These are phyloP conservation scores for Aphelinus atriplicis DNA, from an alignment of 1,140 invertebrate genomes.

Conservation along the genomic window DNA sequence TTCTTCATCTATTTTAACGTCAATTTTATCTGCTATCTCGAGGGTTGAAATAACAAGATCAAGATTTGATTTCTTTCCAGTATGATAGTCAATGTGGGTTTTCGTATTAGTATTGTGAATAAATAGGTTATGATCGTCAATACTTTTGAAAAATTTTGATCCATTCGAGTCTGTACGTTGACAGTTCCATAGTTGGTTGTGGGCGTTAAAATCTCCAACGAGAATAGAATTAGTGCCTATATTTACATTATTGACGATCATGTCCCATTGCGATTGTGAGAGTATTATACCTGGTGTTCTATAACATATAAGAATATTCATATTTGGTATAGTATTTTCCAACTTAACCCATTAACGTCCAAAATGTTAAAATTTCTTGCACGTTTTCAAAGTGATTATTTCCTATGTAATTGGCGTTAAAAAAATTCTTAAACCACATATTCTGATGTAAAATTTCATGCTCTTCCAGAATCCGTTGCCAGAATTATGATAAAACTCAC, in stretches of 20 bases:
- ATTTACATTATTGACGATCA: not conserved
- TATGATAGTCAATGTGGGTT: not conserved
- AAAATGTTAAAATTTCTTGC: too few species aligned
- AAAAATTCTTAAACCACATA: too few species aligned
- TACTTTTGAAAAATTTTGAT: not conserved
- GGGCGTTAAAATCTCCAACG: not conserved
- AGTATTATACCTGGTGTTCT: not conserved
- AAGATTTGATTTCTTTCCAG: not conserved
- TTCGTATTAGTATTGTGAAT: not conserved
- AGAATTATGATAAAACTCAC: too few species aligned
- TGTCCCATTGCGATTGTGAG: not conserved
- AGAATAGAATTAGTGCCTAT: not conserved
- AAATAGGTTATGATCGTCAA: not conserved
- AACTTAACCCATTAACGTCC: too few species aligned
- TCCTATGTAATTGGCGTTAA: too few species aligned
- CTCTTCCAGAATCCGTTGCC: too few species aligned
- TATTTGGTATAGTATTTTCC: not conserved
- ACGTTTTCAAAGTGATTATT: too few species aligned
- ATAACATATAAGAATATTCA: slow-evolving; percentile 3
- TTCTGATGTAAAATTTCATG: too few species aligned
- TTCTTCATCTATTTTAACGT: not conserved
- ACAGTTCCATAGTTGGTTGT: slow-evolving; percentile 1
- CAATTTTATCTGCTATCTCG: not conserved
- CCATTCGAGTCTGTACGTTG: not conserved
- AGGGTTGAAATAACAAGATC: not conserved